Conservation (phyloP, 2,888 invertebrate species). For the Synergus gifuensis region DNA sequence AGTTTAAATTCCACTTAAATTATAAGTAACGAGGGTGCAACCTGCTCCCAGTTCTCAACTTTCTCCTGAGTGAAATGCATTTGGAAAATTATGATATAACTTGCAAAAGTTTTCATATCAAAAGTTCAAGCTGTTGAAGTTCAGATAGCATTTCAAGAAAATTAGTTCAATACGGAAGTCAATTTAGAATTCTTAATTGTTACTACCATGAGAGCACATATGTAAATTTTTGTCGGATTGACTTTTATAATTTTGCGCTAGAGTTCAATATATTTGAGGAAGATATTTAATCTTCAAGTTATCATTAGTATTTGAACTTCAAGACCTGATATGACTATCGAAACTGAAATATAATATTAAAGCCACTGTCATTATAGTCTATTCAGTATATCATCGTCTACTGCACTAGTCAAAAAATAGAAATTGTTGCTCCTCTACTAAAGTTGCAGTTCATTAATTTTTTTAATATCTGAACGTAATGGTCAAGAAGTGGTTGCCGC, state of each 20-base stretch:
- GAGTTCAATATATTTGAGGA: no score
- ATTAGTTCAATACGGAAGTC: not conserved
- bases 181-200: not conserved
- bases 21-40: conserved; percentile 24
- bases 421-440: not conserved
- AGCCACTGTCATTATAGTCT: not conserved
- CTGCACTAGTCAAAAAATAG: not conserved
- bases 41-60: conserved; percentile 19
- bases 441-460: not conserved
- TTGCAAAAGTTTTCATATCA: not conserved
- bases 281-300: no score
- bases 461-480: no score
- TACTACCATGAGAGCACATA: not conserved
- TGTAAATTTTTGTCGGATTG: not conserved
- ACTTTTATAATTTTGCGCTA: not conserved
- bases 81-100: not conserved
- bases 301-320: no score
- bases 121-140: not conserved
- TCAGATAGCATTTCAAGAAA: not conserved
- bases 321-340: no score
- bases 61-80: conserved; percentile 6
- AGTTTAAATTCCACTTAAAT: conserved; percentile 8
- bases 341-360: no score
- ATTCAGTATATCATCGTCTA: not conserved
- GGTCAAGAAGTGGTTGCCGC: conserved; percentile 85